A percentile compares a stretch with the other conserved stretches of the same genome.
Evolutionary conservation across 2,888 invertebrate species (phyloP).

Genomic region (Hydropsyche betteni): DNA sequence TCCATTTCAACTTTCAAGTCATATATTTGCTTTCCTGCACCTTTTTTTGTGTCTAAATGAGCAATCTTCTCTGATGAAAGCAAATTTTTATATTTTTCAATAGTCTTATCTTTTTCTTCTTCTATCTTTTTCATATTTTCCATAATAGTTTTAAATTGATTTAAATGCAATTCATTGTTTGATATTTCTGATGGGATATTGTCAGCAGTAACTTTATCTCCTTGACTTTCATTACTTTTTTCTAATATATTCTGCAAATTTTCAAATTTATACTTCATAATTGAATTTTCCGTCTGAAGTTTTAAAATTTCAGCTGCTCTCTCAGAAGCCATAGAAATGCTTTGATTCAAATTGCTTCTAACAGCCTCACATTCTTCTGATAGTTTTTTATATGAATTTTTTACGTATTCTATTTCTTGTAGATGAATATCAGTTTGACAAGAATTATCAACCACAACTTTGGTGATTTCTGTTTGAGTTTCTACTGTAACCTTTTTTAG

Average conservation of each 20-base stretch:
- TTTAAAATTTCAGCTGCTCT: slow-evolving; percentile 57
- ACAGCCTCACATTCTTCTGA: slow-evolving; percentile 57
- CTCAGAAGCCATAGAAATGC: slow-evolving; percentile 58
- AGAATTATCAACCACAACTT: slow-evolving; percentile 50
- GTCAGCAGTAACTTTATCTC: too few relatives aligned
- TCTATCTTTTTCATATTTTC: slow-evolving; percentile 60
- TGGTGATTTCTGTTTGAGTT: slow-evolving; percentile 41
- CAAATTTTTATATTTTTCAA: slow-evolving; percentile 65
- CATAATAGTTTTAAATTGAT: slow-evolving; percentile 57
- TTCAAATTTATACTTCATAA: slow-evolving; percentile 57
- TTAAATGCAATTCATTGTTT: slow-evolving; percentile 57
- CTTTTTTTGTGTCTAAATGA: slow-evolving; percentile 56
- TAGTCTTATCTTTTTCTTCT: slow-evolving; percentile 59
- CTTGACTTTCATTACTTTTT: slow-evolving; percentile 54
- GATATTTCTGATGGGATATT: slow-evolving; percentile 51
- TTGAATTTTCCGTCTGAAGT: slow-evolving; percentile 59
- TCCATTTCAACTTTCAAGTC: slow-evolving; percentile 57
- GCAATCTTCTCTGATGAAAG: slow-evolving; percentile 65
- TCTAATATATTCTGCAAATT: slow-evolving; percentile 55
- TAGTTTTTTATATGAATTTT: slow-evolving; percentile 54
- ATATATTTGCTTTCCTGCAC: slow-evolving; percentile 48
- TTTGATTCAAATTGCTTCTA: slow-evolving; percentile 54
- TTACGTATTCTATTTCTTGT: slow-evolving; percentile 52
- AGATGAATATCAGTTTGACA: slow-evolving; percentile 58
- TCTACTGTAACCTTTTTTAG: neutral